These are phyloP conservation scores for Agrypnus murinus DNA, from an alignment of 2,888 invertebrate species.

Conservation along the genomic window DNA sequence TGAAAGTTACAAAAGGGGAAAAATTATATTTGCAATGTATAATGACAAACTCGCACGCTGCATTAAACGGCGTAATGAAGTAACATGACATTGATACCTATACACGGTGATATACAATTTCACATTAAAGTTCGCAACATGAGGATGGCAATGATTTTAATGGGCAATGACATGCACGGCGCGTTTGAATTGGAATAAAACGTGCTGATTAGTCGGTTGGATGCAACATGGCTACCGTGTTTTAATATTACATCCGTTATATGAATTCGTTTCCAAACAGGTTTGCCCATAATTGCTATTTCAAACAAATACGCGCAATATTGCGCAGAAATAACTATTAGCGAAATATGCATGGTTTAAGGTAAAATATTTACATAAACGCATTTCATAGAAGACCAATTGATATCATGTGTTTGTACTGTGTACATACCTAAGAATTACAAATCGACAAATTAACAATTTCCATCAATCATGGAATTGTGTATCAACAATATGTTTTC, in stretches of 20 bases:
- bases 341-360: too few relatives aligned
- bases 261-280: conserved; percentile 64
- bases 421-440: too few relatives aligned
- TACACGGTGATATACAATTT: conserved; percentile 63
- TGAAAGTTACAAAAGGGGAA: not conserved
- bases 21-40: not conserved
- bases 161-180: conserved; percentile 69
- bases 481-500: too few relatives aligned
- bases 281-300: conserved; percentile 66
- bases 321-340: not conserved
- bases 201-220: conserved; percentile 69
- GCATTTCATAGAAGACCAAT: too few relatives aligned
- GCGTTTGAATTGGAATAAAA: conserved; percentile 67
- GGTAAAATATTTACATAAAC: too few relatives aligned
- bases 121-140: conserved; percentile 66
- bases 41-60: conserved; percentile 45
- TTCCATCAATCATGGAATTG: too few relatives aligned
- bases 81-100: conserved; percentile 58
- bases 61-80: conserved; percentile 50
- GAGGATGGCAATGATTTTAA: conserved; percentile 68
- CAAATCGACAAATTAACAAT: too few relatives aligned
- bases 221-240: conserved; percentile 64
- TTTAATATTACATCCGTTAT: conserved; percentile 63
- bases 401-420: too few relatives aligned
- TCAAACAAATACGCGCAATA: conserved; percentile 53